Evolutionary conservation across 2,888 invertebrate genomes (phyloP).

Genomic region (Andrena fulva): DNA sequence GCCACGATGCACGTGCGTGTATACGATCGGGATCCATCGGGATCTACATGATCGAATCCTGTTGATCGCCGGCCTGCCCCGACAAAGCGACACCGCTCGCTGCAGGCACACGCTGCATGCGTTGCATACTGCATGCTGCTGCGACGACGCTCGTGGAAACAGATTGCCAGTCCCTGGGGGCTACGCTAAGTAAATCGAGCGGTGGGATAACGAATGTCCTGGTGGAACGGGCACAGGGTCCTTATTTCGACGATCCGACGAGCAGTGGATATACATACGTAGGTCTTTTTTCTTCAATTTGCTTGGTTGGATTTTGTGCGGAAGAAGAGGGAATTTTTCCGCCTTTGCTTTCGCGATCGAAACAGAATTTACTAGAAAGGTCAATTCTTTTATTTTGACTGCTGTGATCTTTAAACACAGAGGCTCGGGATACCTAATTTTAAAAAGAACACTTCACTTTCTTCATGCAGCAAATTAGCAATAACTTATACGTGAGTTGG

Average conservation of each 20-base stretch:
- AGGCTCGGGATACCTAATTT: no score
- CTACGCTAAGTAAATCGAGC: conserved; percentile 37
- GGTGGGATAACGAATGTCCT: conserved; percentile 21
- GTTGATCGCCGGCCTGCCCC: conserved; percentile 57
- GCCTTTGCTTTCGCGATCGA: no score
- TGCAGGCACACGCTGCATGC: conserved; percentile 38
- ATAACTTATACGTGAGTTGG: no score
- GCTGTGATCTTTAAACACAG: no score
- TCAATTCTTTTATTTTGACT: no score
- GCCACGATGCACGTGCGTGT: conserved; percentile 48
- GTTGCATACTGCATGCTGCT: conserved; percentile 33
- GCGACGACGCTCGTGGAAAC: conserved; percentile 43
- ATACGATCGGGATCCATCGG: conserved; percentile 60
- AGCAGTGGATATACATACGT: neutral
- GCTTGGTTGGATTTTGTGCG: no score
- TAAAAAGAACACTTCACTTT: no score
- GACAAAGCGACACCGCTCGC: conserved; percentile 63
- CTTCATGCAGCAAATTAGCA: no score
- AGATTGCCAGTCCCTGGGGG: conserved; percentile 50
- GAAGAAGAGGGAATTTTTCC: no score
- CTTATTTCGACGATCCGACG: neutral
- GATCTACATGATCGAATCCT: conserved; percentile 67
- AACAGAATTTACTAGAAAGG: no score
- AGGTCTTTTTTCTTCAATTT: no score
- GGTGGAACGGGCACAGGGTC: neutral